Percentiles rank a stretch among this genome's conserved stretches.
Conservation (phyloP, 2,113 vertebrate species). For the Smithornis capensis region DNA sequence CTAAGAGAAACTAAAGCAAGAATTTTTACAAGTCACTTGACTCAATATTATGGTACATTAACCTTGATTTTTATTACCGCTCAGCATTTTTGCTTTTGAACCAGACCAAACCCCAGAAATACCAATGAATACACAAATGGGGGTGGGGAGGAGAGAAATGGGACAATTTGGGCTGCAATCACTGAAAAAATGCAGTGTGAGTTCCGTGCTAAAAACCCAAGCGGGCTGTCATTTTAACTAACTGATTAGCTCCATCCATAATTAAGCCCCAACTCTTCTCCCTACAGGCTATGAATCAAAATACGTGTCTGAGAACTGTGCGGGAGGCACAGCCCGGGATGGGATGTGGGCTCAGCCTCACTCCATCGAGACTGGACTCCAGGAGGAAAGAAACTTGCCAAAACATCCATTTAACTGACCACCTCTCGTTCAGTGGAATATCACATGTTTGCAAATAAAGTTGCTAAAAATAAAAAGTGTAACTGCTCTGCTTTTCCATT, state of each 20-base stretch:
- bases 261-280: background rate
- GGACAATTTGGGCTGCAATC: background rate
- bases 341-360: background rate
- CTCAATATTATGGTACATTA: slow-evolving; percentile 50
- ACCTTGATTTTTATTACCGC: slow-evolving; percentile 19
- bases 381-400: background rate
- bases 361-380: background rate
- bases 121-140: background rate
- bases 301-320: rapidly evolving
- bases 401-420: slow-evolving; percentile 8
- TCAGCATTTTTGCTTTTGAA: slow-evolving; percentile 23
- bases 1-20: slow-evolving; percentile 25
- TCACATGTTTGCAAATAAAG: slow-evolving; percentile 28
- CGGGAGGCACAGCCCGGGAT: rapidly evolving
- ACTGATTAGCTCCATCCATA: background rate
- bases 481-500: background rate
- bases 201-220: background rate
- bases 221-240: background rate
- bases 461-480: slow-evolving; percentile 19
- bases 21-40: slow-evolving; percentile 55
- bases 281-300: background rate
- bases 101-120: background rate
- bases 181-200: background rate
- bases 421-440: background rate
- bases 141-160: background rate